A percentile compares a stretch with the other conserved stretches of the same genome.
Evolutionary conservation across 1,140 invertebrate genomes (phyloP).

Genomic region (Leucophenga varia): DNA sequence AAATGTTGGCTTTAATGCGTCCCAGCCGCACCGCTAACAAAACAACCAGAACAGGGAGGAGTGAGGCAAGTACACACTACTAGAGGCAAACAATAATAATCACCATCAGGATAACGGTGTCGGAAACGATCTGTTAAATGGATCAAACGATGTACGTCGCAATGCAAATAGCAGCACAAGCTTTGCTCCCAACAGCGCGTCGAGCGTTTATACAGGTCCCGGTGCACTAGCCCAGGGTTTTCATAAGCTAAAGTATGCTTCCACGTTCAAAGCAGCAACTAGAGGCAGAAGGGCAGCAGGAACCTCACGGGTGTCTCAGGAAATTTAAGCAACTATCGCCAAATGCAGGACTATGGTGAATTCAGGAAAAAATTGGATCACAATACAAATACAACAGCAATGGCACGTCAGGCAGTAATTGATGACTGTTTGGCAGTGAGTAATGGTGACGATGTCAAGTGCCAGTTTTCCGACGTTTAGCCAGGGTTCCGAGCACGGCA

Average conservation of each 20-base stretch:
- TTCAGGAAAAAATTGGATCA: conserved; percentile 57
- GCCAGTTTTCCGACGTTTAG: conserved; percentile 78
- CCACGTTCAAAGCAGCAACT: too few species aligned
- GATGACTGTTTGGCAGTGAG: background rate
- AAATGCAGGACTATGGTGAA: conserved; percentile 53
- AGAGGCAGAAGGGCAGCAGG: background rate
- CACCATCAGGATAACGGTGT: conserved; percentile 9
- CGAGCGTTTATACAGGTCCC: conserved; percentile 81
- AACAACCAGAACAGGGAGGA: conserved; percentile 21
- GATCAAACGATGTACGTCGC: too few species aligned
- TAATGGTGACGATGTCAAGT: conserved; percentile 53
- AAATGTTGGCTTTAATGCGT: conserved; percentile 30
- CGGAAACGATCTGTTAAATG: conserved; percentile 8
- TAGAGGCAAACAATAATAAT: conserved; percentile 14
- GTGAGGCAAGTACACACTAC: conserved; percentile 5
- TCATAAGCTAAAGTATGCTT: conserved; percentile 62
- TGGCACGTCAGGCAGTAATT: conserved; percentile 5
- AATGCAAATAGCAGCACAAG: conserved; percentile 55
- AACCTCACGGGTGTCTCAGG: conserved; percentile 28
- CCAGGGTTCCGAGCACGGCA: conserved; percentile 81
- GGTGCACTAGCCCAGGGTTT: conserved; percentile 81
- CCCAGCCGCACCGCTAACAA: conserved; percentile 19
- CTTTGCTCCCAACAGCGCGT: conserved; percentile 85
- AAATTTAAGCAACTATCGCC: conserved; percentile 50
- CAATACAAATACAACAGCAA: conserved; percentile 46